phyloP scores from a whole-genome alignment of 2,797 vertebrate genomes.

The Synaphobranchus kaupii region DNA sequence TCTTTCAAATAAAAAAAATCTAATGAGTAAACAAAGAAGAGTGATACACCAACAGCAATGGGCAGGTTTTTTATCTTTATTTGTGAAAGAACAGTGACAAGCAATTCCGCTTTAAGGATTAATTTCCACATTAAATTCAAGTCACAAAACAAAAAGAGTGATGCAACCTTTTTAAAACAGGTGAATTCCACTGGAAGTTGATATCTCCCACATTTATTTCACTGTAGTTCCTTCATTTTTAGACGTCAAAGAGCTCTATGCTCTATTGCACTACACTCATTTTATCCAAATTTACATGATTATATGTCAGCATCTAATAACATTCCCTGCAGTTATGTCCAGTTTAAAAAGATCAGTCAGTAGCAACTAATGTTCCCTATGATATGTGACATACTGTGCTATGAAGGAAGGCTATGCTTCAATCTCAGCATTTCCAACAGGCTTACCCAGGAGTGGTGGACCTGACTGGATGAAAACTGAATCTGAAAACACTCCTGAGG shows the following conservation, averaged over 20 bases:
- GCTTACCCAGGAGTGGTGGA: background rate
- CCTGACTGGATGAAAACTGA: background rate
- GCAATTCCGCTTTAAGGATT: background rate
- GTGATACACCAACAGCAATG: background rate
- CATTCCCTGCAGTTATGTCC: background rate
- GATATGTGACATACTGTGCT: background rate
- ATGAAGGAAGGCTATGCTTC: background rate
- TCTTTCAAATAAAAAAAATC: background rate
- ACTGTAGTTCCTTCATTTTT: background rate
- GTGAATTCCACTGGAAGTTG: background rate
- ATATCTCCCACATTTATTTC: background rate
- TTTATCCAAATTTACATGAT: too few species aligned
- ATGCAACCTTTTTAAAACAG: background rate
- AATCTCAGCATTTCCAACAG: background rate
- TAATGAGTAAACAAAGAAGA: background rate
- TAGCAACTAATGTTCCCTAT: background rate
- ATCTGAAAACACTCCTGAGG: background rate
- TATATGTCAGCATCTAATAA: too few species aligned
- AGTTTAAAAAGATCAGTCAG: background rate
- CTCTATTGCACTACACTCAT: too few species aligned
- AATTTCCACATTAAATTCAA: background rate
- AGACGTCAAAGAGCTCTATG: background rate
- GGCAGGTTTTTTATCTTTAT: background rate
- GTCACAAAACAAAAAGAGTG: background rate
- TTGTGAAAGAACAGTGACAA: background rate